These are phyloP conservation scores for Drosophila hydei DNA, from an alignment of 1,140 invertebrate species.

Conservation along the genomic window DNA sequence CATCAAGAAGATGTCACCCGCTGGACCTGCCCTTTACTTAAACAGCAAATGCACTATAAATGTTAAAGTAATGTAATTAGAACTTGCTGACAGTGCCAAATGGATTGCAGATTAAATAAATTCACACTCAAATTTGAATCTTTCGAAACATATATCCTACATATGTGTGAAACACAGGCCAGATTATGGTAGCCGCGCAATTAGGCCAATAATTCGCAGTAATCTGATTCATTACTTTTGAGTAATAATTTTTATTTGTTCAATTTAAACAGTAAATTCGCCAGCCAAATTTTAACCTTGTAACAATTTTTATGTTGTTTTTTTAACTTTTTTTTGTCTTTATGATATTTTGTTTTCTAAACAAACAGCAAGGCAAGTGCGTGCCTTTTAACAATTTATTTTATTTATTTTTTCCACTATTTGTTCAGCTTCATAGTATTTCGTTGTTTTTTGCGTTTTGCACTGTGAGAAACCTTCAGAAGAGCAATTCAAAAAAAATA, in stretches of 20 bases:
- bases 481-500: conserved; percentile 27
- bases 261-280: conserved; percentile 55
- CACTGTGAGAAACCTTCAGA: conserved; percentile 32
- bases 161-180: too few relatives aligned
- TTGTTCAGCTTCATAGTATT: conserved; percentile 44
- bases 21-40: too few relatives aligned
- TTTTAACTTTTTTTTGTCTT: background rate
- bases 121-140: too few relatives aligned
- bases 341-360: conserved; percentile 42
- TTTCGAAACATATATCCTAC: too few relatives aligned
- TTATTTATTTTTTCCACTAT: conserved; percentile 27
- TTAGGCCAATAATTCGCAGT: conserved; percentile 43
- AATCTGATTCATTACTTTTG: conserved; percentile 40
- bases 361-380: conserved; percentile 51
- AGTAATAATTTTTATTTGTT: conserved; percentile 55
- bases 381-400: conserved; percentile 54
- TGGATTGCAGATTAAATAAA: too few relatives aligned
- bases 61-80: too few relatives aligned
- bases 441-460: conserved; percentile 8
- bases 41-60: too few relatives aligned
- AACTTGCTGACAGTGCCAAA: too few relatives aligned
- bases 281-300: conserved; percentile 42
- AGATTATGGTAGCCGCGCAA: conserved; percentile 14
- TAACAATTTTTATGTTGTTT: conserved; percentile 39
- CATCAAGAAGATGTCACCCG: too few relatives aligned